phyloP scores from a whole-genome alignment of 2,888 invertebrate species.

The Cybosia mesomella region DNA sequence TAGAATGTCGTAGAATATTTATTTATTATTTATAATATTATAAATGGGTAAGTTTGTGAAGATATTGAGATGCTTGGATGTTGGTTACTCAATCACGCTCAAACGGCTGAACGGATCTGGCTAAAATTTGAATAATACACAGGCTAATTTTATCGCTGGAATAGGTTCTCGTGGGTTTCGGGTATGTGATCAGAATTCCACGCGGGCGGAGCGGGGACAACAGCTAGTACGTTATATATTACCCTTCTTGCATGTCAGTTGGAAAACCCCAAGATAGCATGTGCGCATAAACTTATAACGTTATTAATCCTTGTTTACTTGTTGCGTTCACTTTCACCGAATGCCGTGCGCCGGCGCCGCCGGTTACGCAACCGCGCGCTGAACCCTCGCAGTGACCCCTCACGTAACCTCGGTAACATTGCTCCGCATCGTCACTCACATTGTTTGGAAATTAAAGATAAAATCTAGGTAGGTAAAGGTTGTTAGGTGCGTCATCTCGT shows the following conservation, averaged over 20 bases:
- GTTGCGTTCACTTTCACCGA: slow-evolving; percentile 52
- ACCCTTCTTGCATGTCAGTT: slow-evolving; percentile 5
- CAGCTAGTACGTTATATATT: too few relatives aligned
- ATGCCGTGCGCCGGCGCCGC: slow-evolving; percentile 27
- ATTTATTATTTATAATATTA: too few relatives aligned
- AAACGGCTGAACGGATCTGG: too few relatives aligned
- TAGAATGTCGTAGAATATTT: too few relatives aligned
- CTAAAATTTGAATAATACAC: too few relatives aligned
- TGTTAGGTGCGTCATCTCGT: slow-evolving; percentile 14
- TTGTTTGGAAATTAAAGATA: slow-evolving; percentile 29
- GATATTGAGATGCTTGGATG: too few relatives aligned
- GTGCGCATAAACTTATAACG: background rate
- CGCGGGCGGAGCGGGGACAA: too few relatives aligned
- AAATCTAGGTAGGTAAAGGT: slow-evolving; percentile 16
- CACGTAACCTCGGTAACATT: slow-evolving; percentile 34
- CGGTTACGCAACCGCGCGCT: slow-evolving; percentile 39
- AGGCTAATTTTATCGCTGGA: too few relatives aligned
- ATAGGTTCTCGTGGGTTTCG: too few relatives aligned
- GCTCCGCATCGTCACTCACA: slow-evolving; percentile 31
- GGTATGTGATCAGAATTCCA: too few relatives aligned
- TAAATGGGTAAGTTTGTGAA: too few relatives aligned
- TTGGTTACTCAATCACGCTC: too few relatives aligned
- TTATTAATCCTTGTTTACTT: slow-evolving; percentile 49
- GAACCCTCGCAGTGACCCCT: slow-evolving; percentile 37
- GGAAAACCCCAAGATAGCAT: slow-evolving; percentile 20